Evolutionary conservation across 2,797 vertebrate species (phyloP), one percentile per base, ranked within the genome.

Genomic region (Mionectes olivaceus): DNA sequence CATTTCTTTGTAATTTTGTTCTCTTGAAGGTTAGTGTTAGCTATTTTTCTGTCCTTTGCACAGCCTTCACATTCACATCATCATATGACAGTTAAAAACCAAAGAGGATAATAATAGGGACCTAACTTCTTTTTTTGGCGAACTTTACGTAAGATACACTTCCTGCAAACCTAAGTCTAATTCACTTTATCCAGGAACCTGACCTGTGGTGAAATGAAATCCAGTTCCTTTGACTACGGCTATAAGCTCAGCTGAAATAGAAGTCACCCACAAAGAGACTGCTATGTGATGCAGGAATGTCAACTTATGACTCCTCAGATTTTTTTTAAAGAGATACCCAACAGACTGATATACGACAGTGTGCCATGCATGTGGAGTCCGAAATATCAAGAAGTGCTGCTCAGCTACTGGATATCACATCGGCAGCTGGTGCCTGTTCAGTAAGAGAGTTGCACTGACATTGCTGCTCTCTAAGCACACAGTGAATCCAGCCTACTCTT

Each of bases 361-460:
- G 17, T 49, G 50, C 22, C 4, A 12, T 11, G 17, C 9, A 1
- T 5, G 4, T 15, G 43, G 33, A 19, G 21, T 49, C 37, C 43
- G 44, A 57, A 2, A 0, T 11, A 16, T 4, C 0, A 1, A 12
- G 30, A 33, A 16, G 57, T 56, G 27, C 33, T 33, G 52, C 25
- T 41, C 47, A 39, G 5, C 41, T 28, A 5, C 63, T n/a, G 13
- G 17, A 24, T 52, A 3, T 56, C 67, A 46, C 46, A 30, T 18
- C 22, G 39, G 30, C 0, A 0, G 23, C 28, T 30, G 19, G n/a
- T 13, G 17, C 13, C 2, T 6, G 23, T 41, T 76, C 74, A 57
- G 27, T 28, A 33, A 44, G 53, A 43, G 6, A 35, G 24, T 11
- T 33, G 33, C 7, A 21, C 5, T 47, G 33, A 32, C 8, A 4